A percentile compares a stretch with the other conserved stretches of the same genome.
These are phyloP conservation scores for Lanius ludovicianus DNA, from an alignment of 2,113 vertebrate genomes.

Conservation along the genomic window DNA sequence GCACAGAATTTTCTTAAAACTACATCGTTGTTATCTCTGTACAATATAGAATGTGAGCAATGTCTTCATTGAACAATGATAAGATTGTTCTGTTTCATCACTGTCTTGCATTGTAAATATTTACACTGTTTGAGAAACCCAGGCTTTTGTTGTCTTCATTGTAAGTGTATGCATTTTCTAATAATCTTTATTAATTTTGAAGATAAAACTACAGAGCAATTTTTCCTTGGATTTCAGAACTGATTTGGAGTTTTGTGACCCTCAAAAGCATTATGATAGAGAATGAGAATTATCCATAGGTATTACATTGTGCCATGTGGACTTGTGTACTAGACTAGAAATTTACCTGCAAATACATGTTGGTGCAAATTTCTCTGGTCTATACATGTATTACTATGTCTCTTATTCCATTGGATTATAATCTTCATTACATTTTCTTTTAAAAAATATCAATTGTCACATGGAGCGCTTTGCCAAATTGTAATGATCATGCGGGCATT, in stretches of 20 bases:
- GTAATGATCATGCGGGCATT: background rate
- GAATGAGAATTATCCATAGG: background rate
- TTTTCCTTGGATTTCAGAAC: background rate
- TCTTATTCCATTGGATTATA: background rate
- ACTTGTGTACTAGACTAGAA: background rate
- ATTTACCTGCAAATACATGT: background rate
- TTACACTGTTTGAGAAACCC: background rate
- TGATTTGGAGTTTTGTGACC: background rate
- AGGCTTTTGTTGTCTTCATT: background rate
- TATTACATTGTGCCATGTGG: background rate
- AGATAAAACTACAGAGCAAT: background rate
- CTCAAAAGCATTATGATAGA: background rate
- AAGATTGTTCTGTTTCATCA: slow-evolving; percentile 2
- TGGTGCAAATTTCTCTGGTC: background rate
- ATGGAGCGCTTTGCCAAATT: background rate
- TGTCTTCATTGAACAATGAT: slow-evolving; percentile 7
- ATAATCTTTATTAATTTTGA: background rate
- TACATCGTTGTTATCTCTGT: slow-evolving; percentile 8
- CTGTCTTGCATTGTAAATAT: slow-evolving; percentile 7
- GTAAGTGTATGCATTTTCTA: background rate
- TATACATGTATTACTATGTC: background rate
- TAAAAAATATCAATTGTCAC: background rate
- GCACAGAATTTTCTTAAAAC: slow-evolving; percentile 3
- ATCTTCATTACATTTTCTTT: background rate
- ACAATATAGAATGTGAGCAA: slow-evolving; percentile 28